Percentiles rank a stretch among this genome's conserved stretches.
These are phyloP conservation scores for Numenius arquata DNA, from an alignment of 2,113 vertebrate genomes.

Conservation along the genomic window DNA sequence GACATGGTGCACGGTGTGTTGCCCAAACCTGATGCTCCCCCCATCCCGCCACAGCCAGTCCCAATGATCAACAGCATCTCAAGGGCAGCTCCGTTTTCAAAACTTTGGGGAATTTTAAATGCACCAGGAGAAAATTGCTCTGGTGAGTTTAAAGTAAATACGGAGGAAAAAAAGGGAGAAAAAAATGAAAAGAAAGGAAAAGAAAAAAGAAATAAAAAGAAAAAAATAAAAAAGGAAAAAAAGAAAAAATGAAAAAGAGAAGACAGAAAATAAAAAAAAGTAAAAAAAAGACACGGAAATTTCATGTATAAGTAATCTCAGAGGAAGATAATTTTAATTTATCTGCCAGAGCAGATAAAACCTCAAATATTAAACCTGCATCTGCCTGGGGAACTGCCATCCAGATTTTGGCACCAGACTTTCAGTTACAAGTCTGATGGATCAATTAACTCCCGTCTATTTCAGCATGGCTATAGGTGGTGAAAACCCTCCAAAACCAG, in stretches of 20 bases:
- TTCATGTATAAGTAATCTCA: neutral
- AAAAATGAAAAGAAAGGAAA: rapidly evolving
- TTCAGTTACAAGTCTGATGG: rapidly evolving
- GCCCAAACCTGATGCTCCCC: neutral
- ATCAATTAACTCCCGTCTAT: rapidly evolving
- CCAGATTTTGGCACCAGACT: rapidly evolving
- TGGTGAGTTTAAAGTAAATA: rapidly evolving
- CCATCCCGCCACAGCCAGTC: rapidly evolving
- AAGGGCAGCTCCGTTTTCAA: neutral
- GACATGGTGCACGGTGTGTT: neutral
- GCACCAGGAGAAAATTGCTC: neutral
- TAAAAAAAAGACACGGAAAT: too few relatives aligned
- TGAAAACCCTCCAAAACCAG: neutral
- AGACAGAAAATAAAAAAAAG: neutral
- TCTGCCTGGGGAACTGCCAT: rapidly evolving
- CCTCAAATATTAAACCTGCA: rapidly evolving
- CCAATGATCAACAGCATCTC: neutral
- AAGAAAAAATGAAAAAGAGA: too few relatives aligned
- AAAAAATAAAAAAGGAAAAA: neutral
- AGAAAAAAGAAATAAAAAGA: neutral
- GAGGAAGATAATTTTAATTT: neutral
- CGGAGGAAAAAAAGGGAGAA: too few relatives aligned
- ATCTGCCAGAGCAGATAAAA: neutral
- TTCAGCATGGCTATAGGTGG: rapidly evolving
- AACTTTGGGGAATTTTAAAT: neutral